A percentile compares a stretch with the other conserved stretches of the same genome.
Conservation (phyloP, 2,888 invertebrate species). For the Hyposoter dolosus region DNA sequence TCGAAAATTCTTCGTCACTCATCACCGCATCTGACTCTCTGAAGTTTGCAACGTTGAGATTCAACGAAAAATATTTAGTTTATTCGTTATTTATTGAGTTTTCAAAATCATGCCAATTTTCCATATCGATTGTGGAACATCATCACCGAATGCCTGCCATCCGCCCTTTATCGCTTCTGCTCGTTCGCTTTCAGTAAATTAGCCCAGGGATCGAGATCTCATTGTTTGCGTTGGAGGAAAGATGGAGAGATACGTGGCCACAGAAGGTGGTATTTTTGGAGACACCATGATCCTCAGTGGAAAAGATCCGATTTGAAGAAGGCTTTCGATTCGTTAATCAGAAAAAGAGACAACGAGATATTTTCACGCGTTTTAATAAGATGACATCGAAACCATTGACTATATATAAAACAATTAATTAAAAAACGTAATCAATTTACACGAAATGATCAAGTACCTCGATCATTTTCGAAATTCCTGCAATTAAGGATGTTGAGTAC, state of each 20-base stretch:
- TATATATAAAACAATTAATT: no score
- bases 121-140: no score
- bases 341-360: neutral
- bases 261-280: neutral
- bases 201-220: slow-evolving; percentile 28
- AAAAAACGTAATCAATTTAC: neutral
- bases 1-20: slow-evolving; percentile 56
- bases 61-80: no score
- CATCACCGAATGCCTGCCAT: slow-evolving; percentile 15
- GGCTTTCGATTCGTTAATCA: slow-evolving; percentile 1
- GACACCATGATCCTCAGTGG: neutral
- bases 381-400: neutral
- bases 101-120: no score
- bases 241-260: slow-evolving; percentile 40
- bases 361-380: neutral
- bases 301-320: neutral
- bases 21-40: no score
- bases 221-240: slow-evolving; percentile 43
- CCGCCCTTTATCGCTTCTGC: slow-evolving; percentile 29
- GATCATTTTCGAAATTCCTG: neutral
- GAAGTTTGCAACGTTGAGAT: no score
- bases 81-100: no score
- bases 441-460: neutral
- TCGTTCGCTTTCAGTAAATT: slow-evolving; percentile 40
- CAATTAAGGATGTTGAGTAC: no score